Evolutionary conservation across 2,888 invertebrate genomes (phyloP).

Genomic region (Melikaiella ostensackeni): DNA sequence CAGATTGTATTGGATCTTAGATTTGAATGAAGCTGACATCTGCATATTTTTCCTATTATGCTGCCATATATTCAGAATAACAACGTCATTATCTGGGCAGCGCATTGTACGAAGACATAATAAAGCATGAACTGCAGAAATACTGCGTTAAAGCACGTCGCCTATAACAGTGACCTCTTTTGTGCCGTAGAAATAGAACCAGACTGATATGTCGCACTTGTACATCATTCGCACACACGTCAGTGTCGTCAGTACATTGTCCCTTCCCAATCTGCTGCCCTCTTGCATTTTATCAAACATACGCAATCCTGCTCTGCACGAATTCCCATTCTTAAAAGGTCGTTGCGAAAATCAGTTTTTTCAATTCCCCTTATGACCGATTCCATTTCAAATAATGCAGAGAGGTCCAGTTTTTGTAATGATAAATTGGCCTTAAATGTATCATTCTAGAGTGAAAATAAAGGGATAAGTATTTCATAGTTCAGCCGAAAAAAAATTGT

Average conservation of each 20-base stretch:
- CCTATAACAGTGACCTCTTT: slow-evolving; percentile 64
- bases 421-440: too few relatives aligned
- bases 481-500: too few relatives aligned
- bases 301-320: slow-evolving; percentile 10
- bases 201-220: slow-evolving; percentile 39
- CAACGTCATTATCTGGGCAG: slow-evolving; percentile 42
- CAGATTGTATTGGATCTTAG: slow-evolving; percentile 29
- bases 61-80: slow-evolving; percentile 37
- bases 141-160: slow-evolving; percentile 66
- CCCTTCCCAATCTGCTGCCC: slow-evolving; percentile 14
- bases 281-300: slow-evolving; percentile 1
- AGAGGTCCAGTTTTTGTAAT: too few relatives aligned
- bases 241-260: slow-evolving; percentile 32
- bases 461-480: too few relatives aligned
- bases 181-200: slow-evolving; percentile 58
- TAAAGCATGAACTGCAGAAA: slow-evolving; percentile 71
- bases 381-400: too few relatives aligned
- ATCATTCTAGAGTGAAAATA: too few relatives aligned
- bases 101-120: slow-evolving; percentile 69
- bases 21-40: slow-evolving; percentile 20
- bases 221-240: slow-evolving; percentile 35
- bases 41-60: background rate
- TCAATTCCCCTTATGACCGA: slow-evolving; percentile 12
- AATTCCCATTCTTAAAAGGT: background rate
- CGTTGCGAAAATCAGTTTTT: background rate